Evolutionary conservation across 2,888 invertebrate species (phyloP), one percentile per base, ranked within the genome.

Genomic region (Ashinkailepas kermadecensis): DNA sequence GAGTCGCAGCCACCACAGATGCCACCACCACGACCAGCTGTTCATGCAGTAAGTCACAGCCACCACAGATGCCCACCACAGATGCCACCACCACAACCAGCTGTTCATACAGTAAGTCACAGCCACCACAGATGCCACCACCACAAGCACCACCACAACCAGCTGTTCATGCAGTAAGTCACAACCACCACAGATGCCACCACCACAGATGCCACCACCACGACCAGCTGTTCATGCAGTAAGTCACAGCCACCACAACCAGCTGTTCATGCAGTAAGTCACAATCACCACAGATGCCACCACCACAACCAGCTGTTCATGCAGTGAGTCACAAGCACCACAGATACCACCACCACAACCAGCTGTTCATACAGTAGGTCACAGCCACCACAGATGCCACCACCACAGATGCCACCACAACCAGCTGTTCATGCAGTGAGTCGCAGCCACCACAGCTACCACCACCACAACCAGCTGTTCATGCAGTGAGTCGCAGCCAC

Each of bases 361-460:
- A 74, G 74, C 74, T 74, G 10, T 74, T 81, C 59, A 58, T 62
- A 25, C 25, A 23, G 62, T 81, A 12, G 59, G 21, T 81, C 39
- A 39, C 54, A n/a, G 18, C 62, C 65, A 56, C 23, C 6, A 12
- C 78, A n/a, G n/a, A n/a, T n/a, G n/a, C n/a, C n/a, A n/a, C 2
- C 39, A 39, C 15, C n/a, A 7, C 11, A 96, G 96, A 88, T 95
- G 95, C 89, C 92, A 93, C 86, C 93, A 95, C 80, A 96, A 95
- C 89, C 94, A 94, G 86, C 94, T 95, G 87, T 91, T 95, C 85
- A 96, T 96, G 87, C 95, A 95, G 89, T 89, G 94, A 92, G 93
- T 93, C 87, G 91, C 91, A 82, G 25, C 39, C 4, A 39, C 15
- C 39, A 7, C 11, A 70, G 59, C 23, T 67, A 6, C 65, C 18